Evolutionary conservation across 1,140 invertebrate species (phyloP), one percentile per base, ranked within the genome.

Genomic region (Cyphomyrmex costatus): DNA sequence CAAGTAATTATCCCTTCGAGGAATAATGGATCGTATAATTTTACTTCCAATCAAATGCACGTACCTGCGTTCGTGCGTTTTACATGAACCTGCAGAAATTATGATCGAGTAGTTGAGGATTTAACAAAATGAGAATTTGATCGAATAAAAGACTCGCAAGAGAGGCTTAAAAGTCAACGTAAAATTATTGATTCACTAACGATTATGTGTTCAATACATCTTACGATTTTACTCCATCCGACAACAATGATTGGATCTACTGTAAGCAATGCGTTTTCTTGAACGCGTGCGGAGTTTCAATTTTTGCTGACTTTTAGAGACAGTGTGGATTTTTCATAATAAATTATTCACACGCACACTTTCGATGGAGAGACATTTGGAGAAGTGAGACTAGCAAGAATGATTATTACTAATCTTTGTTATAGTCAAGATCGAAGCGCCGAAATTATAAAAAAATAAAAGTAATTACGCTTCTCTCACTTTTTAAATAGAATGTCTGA

Each of bases 251-350:
- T 65, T 19, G 24, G 42, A 63, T 53, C 27, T n/a, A 56, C n/a
- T 10, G 21, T 19, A 6, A 36, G 14, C n/a, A 7, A 16, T 19
- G 36, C 74, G 16, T 80, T 70, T 30, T 7, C n/a, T 36, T 16
- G 6, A 70, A 36, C 36, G 56, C 53, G n/a, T n/a, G 68, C 56
- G 2, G 33, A 46, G 36, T n/a, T 61, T 56, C 63, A 53, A 36
- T 68, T 58, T 68, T 42, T 33, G 53, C 24, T 51, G 24, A 74
- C 16, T 58, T 68, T 80, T 46, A 10, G 36, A 83, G 53, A 70
- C 27, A 78, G 80, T 76, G 80, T 84, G 70, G 63, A 84, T 84
- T 84, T 84, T 76, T 84, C 80, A 84, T 76, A 76, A 84, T 84
- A 76, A 86, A 86, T 79, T 60, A 86, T 86, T 66, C 84, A 70